Percentiles rank a stretch among this genome's conserved stretches.
Evolutionary conservation across 2,888 invertebrate species (phyloP).

Genomic region (Eupithecia centaureata): DNA sequence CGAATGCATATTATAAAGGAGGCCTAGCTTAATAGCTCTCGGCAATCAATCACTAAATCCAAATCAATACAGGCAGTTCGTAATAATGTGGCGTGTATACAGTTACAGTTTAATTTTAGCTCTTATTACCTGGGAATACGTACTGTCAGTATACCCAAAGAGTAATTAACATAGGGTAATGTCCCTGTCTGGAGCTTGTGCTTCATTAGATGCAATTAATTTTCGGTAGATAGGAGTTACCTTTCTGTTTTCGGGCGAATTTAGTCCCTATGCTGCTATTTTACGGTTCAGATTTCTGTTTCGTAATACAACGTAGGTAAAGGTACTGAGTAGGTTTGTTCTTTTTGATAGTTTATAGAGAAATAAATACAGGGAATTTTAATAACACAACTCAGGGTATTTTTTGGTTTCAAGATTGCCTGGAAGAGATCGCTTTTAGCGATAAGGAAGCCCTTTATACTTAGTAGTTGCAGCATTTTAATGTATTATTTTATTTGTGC

Average conservation of each 20-base stretch:
- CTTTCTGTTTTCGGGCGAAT: background rate
- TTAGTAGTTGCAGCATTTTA: too few relatives aligned
- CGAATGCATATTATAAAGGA: background rate
- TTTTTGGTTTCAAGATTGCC: background rate
- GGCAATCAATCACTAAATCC: background rate
- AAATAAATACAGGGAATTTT: background rate
- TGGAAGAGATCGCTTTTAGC: too few relatives aligned
- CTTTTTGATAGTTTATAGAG: background rate
- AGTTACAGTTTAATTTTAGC: conserved; percentile 8
- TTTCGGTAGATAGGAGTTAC: conserved; percentile 48
- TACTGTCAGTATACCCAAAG: conserved; percentile 29
- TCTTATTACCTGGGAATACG: conserved; percentile 19
- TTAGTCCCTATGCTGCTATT: background rate
- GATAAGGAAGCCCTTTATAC: too few relatives aligned
- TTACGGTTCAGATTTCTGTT: background rate
- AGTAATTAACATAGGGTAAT: conserved; percentile 44
- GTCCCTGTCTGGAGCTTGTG: conserved; percentile 53
- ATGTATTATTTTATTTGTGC: too few relatives aligned
- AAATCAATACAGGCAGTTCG: background rate
- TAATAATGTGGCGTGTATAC: background rate
- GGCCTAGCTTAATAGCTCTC: background rate
- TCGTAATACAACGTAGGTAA: background rate
- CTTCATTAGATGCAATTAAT: conserved; percentile 73
- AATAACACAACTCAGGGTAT: background rate
- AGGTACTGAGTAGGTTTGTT: background rate